Base-by-base conservation (phyloP, 2,797 vertebrate genomes). In the Dicrostonyx torquatus region DNA sequence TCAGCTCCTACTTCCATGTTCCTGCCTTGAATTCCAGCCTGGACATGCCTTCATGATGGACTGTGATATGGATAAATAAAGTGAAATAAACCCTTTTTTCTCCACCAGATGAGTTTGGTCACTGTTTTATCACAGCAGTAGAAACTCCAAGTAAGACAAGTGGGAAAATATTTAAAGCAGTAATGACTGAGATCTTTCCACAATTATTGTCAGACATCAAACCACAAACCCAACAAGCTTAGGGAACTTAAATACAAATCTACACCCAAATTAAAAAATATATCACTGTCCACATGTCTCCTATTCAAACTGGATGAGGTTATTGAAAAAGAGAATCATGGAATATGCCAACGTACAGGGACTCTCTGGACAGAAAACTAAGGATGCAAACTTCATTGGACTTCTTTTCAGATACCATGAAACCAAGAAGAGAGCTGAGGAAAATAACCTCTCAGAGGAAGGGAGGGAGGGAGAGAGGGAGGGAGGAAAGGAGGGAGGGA, bases 401-500 rank as follows among this genome's bases (percentile, higher is more conserved):
- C 29, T 6, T 6, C 15, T 18, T 83, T 62, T 62, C 58, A 45
- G 37, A 60, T 62, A 62, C 40, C 26, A 4, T 62, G 58, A 45
- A 45, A 62, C 5, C 26, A 62, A 83, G 24, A 43, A 62, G 58
- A 83, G 5, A 62, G 15, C 29, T 83, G 37, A 83, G 26, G 18
- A 62, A 62, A 60, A 40, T 43, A 82, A 40, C n/a, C 55, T 82
- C 55, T 60, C 55, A 26, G 14, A 80, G 24, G 55, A 40, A 26
- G 13, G 22, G 14, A 37, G n/a, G 0, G 5, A 55, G 12, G 4
- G 6, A n/a, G 22, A 2, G 5, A 11, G 1, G 18, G 2, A 6
- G 9, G 18, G 5, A 3, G 17, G 15, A 3, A 31, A 0, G 43
- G 13, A 76, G 2, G 5, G 10, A n/a, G 1, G 1, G 0, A 22